Evolutionary conservation across 2,797 vertebrate genomes (phyloP).

Genomic region (Urosaurus nigricauda): DNA sequence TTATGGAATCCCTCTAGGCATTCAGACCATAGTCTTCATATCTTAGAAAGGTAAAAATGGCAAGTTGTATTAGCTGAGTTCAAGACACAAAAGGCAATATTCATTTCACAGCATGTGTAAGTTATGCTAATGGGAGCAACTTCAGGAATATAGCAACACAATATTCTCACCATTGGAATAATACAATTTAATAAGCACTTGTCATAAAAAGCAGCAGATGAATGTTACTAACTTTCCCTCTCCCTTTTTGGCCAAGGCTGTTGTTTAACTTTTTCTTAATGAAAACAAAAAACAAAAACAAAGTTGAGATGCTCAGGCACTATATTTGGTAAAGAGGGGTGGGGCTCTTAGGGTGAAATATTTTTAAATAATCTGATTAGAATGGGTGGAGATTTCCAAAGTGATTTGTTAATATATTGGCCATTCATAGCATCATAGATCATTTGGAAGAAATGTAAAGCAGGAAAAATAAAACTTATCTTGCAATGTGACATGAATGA

Average conservation of each 20-base stretch:
- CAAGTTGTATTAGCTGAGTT: conserved; percentile 74
- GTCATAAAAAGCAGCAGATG: conserved; percentile 65
- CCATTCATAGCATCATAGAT: too few relatives aligned
- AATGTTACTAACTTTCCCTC: conserved; percentile 21
- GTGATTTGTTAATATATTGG: neutral
- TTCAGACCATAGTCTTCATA: conserved; percentile 71
- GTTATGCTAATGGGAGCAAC: conserved; percentile 79
- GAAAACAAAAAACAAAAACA: neutral
- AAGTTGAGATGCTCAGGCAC: neutral
- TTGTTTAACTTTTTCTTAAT: conserved; percentile 24
- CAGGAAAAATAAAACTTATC: too few relatives aligned
- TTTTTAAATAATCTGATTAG: neutral
- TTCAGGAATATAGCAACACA: conserved; percentile 78
- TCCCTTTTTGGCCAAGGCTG: conserved; percentile 52
- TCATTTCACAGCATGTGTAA: conserved; percentile 72
- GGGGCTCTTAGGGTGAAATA: neutral
- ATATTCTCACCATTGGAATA: conserved; percentile 82
- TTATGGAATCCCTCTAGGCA: conserved; percentile 72
- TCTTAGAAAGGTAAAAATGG: conserved; percentile 75
- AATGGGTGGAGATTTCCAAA: neutral
- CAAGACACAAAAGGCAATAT: conserved; percentile 77
- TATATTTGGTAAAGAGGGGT: neutral
- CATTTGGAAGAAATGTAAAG: neutral
- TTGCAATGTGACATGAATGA: too few relatives aligned
- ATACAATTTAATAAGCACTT: conserved; percentile 83